Percentiles rank a stretch among this genome's conserved stretches.
phyloP scores from a whole-genome alignment of 2,888 invertebrate species.

The Empis stercorea region DNA sequence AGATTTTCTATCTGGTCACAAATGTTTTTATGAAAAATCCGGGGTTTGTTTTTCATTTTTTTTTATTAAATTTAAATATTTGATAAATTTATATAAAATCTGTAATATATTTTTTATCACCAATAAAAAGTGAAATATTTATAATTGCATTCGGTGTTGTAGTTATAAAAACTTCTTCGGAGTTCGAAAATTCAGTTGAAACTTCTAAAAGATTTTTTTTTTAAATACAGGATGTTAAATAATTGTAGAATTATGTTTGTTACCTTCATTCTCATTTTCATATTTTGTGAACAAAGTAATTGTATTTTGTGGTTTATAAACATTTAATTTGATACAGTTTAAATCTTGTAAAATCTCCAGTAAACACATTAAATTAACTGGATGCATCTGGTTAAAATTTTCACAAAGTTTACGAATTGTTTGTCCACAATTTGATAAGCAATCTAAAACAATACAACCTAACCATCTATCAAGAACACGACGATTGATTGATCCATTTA shows the following conservation, averaged over 20 bases:
- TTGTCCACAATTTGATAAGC: constrained; percentile 48
- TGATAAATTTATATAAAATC: constrained; percentile 38
- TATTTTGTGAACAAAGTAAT: constrained; percentile 38
- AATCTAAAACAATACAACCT: constrained; percentile 49
- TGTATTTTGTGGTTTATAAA: constrained; percentile 24
- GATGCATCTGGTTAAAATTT: constrained; percentile 52
- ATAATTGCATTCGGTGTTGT: constrained; percentile 39
- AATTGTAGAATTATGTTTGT: constrained; percentile 15
- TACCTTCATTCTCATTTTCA: constrained; percentile 28
- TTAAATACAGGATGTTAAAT: no score
- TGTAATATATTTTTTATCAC: constrained; percentile 40
- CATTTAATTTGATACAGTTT: constrained; percentile 40
- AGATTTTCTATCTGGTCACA: no score
- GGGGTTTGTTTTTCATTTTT: no score
- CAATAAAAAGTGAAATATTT: constrained; percentile 43
- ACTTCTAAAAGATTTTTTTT: constrained; percentile 30
- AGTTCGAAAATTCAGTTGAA: constrained; percentile 38
- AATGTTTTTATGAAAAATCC: no score
- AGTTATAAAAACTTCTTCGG: constrained; percentile 39
- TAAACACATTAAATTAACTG: constrained; percentile 37
- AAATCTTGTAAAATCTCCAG: constrained; percentile 43
- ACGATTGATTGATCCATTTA: constrained; percentile 58
- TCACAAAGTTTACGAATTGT: constrained; percentile 41
- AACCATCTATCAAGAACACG: constrained; percentile 55
- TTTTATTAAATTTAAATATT: no score